A percentile compares a stretch with the other conserved stretches of the same genome.
phyloP scores from a whole-genome alignment of 1,140 invertebrate species.

The Anagrus nilaparvatae region DNA sequence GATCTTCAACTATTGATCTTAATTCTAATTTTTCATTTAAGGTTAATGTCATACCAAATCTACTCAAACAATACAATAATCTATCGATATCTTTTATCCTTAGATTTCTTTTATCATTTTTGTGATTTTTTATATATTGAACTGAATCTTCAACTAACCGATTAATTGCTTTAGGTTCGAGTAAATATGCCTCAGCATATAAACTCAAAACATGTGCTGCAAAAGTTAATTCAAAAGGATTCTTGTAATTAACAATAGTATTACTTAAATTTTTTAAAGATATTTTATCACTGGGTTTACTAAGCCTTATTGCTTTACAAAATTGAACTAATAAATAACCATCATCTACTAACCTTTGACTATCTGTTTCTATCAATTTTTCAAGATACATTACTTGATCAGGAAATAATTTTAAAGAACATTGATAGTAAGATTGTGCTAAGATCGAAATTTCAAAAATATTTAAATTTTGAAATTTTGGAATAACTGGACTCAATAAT shows the following conservation, averaged over 20 bases:
- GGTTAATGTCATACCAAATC: slow-evolving; percentile 8
- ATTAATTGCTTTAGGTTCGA: slow-evolving; percentile 5
- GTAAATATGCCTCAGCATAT: slow-evolving; percentile 13
- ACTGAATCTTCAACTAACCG: slow-evolving; percentile 11
- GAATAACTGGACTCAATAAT: slow-evolving; percentile 10
- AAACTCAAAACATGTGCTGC: slow-evolving; percentile 13
- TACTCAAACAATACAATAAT: slow-evolving; percentile 14
- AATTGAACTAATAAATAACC: slow-evolving; percentile 11
- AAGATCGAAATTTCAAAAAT: slow-evolving; percentile 17
- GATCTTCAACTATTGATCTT: neutral
- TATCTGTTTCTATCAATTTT: slow-evolving; percentile 11
- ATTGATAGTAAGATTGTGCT: slow-evolving; percentile 15
- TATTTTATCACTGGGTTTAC: slow-evolving; percentile 6
- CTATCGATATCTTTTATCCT: slow-evolving; percentile 17
- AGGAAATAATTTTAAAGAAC: slow-evolving; percentile 6
- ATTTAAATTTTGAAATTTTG: slow-evolving; percentile 12
- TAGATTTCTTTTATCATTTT: neutral
- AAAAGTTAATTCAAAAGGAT: slow-evolving; percentile 10
- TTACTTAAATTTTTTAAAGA: slow-evolving; percentile 14
- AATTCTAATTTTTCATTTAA: neutral
- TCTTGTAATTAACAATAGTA: slow-evolving; percentile 3
- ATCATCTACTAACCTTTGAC: slow-evolving; percentile 11
- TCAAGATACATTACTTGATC: slow-evolving; percentile 10
- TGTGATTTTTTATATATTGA: neutral
- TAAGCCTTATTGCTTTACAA: slow-evolving; percentile 17